A percentile compares a stretch with the other conserved stretches of the same genome.
Conservation (phyloP, 1,140 invertebrate genomes). For the Coboldia fuscipes region DNA sequence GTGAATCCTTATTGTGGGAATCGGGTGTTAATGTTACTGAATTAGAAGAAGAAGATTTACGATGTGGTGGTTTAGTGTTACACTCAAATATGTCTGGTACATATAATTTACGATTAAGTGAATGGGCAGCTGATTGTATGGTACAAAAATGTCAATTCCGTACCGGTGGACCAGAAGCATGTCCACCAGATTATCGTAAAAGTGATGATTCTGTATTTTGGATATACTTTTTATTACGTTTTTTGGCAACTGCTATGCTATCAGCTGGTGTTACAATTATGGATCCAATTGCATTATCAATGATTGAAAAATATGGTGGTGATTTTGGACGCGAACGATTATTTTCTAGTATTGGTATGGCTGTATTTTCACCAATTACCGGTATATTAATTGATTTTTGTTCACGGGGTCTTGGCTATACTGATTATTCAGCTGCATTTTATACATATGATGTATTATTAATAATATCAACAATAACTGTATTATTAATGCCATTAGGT, state of each 20-base stretch:
- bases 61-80: conserved; percentile 42
- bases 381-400: conserved; percentile 51
- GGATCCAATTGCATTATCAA: conserved; percentile 58
- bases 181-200: conserved; percentile 48
- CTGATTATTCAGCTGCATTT: conserved; percentile 56
- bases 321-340: conserved; percentile 59
- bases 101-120: conserved; percentile 26
- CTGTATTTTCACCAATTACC: conserved; percentile 57
- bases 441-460: conserved; percentile 50
- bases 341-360: conserved; percentile 58
- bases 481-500: conserved; percentile 46
- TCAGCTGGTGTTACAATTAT: conserved; percentile 56
- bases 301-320: conserved; percentile 57
- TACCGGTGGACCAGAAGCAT: conserved; percentile 43
- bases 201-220: conserved; percentile 53
- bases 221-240: conserved; percentile 52
- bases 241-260: conserved; percentile 50
- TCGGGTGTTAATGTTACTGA: conserved; percentile 44
- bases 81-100: conserved; percentile 33
- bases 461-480: conserved; percentile 39
- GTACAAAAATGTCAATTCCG: conserved; percentile 39
- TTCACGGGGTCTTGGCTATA: conserved; percentile 36
- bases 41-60: conserved; percentile 41
- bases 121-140: conserved; percentile 36
- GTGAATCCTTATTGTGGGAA: conserved; percentile 29